Evolutionary conservation across 2,888 invertebrate species (phyloP).

Genomic region (Eristalis pertinax): DNA sequence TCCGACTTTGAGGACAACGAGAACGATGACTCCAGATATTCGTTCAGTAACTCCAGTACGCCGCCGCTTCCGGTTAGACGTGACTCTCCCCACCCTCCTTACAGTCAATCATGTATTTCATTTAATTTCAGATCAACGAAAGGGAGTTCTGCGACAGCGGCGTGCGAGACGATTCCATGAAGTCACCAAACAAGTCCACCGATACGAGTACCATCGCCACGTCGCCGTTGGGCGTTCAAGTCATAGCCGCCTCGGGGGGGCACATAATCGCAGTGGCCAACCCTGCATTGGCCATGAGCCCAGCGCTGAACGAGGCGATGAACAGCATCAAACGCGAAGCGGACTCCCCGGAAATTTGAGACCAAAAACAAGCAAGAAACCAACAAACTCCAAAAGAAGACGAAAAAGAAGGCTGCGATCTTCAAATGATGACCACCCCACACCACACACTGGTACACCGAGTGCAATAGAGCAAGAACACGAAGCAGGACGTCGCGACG

Average conservation of each 20-base stretch:
- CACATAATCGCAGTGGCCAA: constrained; percentile 95
- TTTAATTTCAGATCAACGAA: constrained; percentile 73
- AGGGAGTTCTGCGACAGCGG: constrained; percentile 70
- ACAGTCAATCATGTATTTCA: not conserved
- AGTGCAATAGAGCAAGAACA: constrained; percentile 57
- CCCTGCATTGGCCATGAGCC: constrained; percentile 88
- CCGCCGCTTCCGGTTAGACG: constrained; percentile 85
- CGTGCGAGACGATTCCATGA: constrained; percentile 42
- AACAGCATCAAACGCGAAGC: constrained; percentile 79
- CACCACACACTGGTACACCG: constrained; percentile 16
- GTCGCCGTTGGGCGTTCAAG: constrained; percentile 83
- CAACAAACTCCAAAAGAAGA: not conserved
- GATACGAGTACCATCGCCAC: constrained; percentile 42
- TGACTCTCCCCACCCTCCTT: no score
- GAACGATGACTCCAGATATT: constrained; percentile 86
- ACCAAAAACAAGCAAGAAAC: not conserved
- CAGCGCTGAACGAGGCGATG: constrained; percentile 80
- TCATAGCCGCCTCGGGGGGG: constrained; percentile 91
- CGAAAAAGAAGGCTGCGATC: not conserved
- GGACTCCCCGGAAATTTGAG: constrained; percentile 78
- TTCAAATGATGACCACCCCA: not conserved
- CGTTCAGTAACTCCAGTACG: constrained; percentile 89
- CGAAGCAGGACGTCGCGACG: not conserved
- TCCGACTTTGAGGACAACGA: constrained; percentile 80
- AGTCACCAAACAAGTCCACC: constrained; percentile 69